Conservation (phyloP, 2,888 invertebrate species). For the Apamea anceps region DNA sequence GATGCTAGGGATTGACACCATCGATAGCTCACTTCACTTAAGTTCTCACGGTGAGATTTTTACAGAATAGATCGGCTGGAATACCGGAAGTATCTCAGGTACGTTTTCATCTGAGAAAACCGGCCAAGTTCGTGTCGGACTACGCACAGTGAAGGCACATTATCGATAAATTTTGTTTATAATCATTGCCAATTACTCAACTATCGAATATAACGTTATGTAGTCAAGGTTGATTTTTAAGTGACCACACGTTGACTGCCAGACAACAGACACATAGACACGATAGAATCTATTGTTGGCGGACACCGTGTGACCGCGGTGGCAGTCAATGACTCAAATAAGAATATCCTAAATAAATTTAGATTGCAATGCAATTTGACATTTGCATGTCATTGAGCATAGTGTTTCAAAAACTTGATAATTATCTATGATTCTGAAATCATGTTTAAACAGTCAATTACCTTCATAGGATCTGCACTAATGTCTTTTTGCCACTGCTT, state of each 20-base stretch:
- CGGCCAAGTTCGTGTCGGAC: neutral
- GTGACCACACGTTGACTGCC: neutral
- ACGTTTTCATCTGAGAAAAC: neutral
- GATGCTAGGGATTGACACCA: too few species aligned
- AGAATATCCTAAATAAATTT: neutral
- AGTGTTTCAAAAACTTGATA: neutral
- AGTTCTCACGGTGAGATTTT: too few species aligned
- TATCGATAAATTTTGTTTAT: neutral
- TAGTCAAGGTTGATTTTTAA: neutral
- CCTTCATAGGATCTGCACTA: slow-evolving; percentile 78
- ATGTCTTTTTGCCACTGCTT: slow-evolving; percentile 77
- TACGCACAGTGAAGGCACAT: too few species aligned
- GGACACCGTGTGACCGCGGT: too few species aligned
- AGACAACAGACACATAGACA: too few species aligned
- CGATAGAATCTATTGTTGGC: too few species aligned
- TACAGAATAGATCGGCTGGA: too few species aligned
- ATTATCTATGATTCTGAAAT: neutral
- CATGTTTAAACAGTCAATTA: slow-evolving; percentile 55
- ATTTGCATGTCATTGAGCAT: neutral
- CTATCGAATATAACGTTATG: neutral
- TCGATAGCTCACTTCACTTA: too few species aligned
- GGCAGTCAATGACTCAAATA: neutral
- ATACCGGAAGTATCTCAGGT: too few species aligned
- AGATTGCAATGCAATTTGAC: neutral
- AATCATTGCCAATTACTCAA: neutral